A percentile compares a stretch with the other conserved stretches of the same genome.
phyloP scores from a whole-genome alignment of 2,797 vertebrate genomes.

The Malurus splendens region DNA sequence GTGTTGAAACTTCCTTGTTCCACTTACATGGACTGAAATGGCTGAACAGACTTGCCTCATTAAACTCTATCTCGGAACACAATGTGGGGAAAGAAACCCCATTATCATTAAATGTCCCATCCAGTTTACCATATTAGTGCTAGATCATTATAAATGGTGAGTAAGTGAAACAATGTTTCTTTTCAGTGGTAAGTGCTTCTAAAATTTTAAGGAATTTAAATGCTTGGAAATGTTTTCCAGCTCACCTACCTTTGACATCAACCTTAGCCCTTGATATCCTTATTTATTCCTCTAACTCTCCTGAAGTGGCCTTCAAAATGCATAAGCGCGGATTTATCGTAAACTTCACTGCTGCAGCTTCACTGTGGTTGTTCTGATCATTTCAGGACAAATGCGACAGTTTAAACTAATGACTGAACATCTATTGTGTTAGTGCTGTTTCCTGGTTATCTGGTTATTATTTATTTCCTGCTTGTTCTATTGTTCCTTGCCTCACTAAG shows the following conservation, averaged over 20 bases:
- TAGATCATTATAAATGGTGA: conserved; percentile 3
- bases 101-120: neutral
- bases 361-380: neutral
- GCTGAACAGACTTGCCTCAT: conserved; percentile 2
- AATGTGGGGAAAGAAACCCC: neutral
- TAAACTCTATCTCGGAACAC: conserved; percentile 9
- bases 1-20: neutral
- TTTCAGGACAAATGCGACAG: conserved; percentile 14
- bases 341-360: conserved; percentile 32
- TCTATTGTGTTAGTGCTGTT: conserved; percentile 1
- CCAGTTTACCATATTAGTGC: conserved; percentile 30
- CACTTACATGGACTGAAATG: neutral
- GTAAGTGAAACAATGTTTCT: neutral
- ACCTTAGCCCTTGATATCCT: neutral
- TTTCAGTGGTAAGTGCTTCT: neutral
- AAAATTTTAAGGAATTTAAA: neutral
- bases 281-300: neutral
- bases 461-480: conserved; percentile 45
- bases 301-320: neutral
- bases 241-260: neutral
- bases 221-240: neutral
- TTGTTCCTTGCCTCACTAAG: conserved; percentile 58
- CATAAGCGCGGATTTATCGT: neutral
- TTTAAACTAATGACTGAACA: conserved; percentile 10
- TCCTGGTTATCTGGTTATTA: conserved; percentile 46